Percentiles rank a stretch among this genome's conserved stretches.
Evolutionary conservation across 1,140 invertebrate genomes (phyloP).

Genomic region (Caenorhabditis remanei): DNA sequence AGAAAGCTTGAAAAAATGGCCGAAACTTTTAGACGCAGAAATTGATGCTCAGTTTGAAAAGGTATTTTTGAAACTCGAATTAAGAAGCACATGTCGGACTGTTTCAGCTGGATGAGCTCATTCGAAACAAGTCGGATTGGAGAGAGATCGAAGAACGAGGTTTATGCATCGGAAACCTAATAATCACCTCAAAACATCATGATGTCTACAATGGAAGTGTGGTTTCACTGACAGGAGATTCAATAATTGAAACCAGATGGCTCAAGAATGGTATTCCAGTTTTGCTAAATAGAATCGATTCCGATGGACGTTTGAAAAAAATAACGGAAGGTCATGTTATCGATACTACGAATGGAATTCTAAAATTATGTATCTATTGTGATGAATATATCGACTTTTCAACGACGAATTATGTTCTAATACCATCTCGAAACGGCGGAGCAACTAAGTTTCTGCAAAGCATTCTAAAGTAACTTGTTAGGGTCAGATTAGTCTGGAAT

Average conservation of each 20-base stretch:
- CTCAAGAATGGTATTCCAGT: not conserved
- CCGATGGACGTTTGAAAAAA: not conserved
- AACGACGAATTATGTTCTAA: not conserved
- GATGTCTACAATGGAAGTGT: not conserved
- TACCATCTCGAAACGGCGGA: not conserved
- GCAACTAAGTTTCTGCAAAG: not conserved
- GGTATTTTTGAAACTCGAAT: not conserved
- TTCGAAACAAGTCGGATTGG: constrained; percentile 11
- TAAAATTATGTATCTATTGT: not conserved
- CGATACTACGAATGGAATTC: not conserved
- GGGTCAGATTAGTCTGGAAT: not conserved
- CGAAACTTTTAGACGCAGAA: constrained; percentile 26
- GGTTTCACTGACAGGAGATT: not conserved
- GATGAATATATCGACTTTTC: not conserved
- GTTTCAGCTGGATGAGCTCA: constrained; percentile 33
- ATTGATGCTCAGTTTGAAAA: constrained; percentile 27
- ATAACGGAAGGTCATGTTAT: constrained; percentile 3
- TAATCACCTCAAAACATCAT: not conserved
- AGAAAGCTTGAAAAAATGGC: constrained; percentile 41
- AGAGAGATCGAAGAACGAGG: constrained; percentile 37
- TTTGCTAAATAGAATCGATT: not conserved
- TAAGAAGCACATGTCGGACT: not conserved
- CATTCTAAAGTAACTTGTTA: not conserved
- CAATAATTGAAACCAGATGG: constrained; percentile 9
- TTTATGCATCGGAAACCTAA: not conserved